Evolutionary conservation across 2,113 vertebrate species (phyloP).

Genomic region (Dicrurus megarhynchus): DNA sequence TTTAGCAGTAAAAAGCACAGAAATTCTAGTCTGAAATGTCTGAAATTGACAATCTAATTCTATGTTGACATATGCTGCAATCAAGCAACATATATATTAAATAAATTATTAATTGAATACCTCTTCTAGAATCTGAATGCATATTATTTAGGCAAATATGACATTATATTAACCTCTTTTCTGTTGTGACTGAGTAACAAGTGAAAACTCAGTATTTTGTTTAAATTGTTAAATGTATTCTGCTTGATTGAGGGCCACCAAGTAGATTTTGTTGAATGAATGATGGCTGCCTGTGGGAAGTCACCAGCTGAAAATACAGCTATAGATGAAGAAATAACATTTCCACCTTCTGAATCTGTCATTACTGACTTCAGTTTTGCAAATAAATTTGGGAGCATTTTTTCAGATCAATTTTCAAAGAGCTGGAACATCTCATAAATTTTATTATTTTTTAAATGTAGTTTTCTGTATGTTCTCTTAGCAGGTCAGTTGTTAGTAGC

Average conservation of each 20-base stretch:
- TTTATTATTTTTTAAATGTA: background rate
- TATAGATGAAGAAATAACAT: background rate
- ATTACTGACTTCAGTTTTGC: background rate
- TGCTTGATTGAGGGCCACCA: background rate
- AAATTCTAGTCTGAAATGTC: background rate
- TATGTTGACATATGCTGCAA: background rate
- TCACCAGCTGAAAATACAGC: slow-evolving; percentile 8
- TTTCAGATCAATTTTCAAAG: background rate
- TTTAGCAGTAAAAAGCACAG: background rate
- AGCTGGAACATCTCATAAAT: background rate
- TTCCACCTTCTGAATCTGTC: slow-evolving; percentile 3
- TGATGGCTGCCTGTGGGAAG: background rate
- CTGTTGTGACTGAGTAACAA: background rate
- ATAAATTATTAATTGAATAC: background rate
- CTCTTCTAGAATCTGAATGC: background rate
- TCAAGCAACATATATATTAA: background rate
- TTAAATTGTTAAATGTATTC: background rate
- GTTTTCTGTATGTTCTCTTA: background rate
- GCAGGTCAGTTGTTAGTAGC: background rate
- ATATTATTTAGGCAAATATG: background rate
- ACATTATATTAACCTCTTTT: background rate
- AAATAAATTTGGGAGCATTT: background rate
- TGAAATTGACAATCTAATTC: background rate
- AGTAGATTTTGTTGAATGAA: background rate
- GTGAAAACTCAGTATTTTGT: background rate